Base-by-base conservation (phyloP, 2,113 vertebrate genomes). In the Mesocricetus auratus region DNA sequence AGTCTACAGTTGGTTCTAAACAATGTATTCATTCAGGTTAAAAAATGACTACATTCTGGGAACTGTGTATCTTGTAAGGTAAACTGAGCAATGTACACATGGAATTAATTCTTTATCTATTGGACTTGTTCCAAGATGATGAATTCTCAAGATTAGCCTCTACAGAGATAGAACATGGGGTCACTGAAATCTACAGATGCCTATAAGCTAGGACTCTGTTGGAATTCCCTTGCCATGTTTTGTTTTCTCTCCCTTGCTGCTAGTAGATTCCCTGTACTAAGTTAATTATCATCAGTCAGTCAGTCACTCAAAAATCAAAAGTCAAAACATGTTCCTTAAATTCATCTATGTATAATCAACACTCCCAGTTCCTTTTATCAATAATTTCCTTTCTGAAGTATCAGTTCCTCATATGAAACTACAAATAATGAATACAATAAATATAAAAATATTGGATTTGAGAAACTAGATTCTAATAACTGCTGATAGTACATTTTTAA, bases 181-280 rank as follows among this genome's bases (percentile, higher is more conserved):
- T 17, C 56, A 21, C n/a, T 47, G 56, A 29, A 22, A 1, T 26
- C 47, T 8, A 56, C 10, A 91, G 31, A 33, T 3, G 31, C 5
- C 42, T 2, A 2, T 71, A 42, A 29, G 16, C 29, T 8, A 29
- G 26, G 26, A 39, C 3, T 26, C 36, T 19, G 0, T 0, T 42
- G 13, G 5, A 4, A 3, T 36, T 22, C 53, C 17, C 8, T 62
- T 77, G 0, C 69, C 36, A 33, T 74, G 5, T 17, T 78, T 88
- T 47, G 56, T 13, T 60, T 58, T 42, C 21, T 94, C 11, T 0
- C 17, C 21, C n/a, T 45, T 24, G 26, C 13, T 73, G 10, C n/a
- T 66, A 19, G 60, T 42, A 9, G 7, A 39, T 47, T 42, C 22
- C 24, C 47, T n/a, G 36, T 78, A 9, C 22, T 73, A 86, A 79